Conservation (phyloP, 2,113 vertebrate genomes). For the Hepsetus odoe region DNA sequence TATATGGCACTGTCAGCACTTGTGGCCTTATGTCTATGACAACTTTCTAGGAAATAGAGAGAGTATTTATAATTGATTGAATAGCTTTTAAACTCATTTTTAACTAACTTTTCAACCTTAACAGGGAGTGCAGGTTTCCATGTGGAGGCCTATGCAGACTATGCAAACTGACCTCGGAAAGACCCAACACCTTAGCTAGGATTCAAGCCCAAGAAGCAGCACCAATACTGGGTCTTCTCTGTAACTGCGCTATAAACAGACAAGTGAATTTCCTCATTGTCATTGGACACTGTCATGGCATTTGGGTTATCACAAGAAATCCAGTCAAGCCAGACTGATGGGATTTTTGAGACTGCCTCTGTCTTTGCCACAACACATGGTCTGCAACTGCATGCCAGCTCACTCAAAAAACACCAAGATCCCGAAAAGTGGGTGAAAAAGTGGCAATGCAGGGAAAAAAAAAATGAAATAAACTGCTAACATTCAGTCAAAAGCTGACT, state of each 20-base stretch:
- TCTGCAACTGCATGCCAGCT: slow-evolving; percentile 8
- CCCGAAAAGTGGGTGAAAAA: slow-evolving; percentile 18
- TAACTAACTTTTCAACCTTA: no score
- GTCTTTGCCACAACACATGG: background rate
- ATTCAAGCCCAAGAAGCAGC: no score
- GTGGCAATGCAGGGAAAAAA: slow-evolving; percentile 26
- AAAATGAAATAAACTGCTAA: slow-evolving; percentile 14
- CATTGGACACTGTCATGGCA: background rate
- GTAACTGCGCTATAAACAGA: background rate
- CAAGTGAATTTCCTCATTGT: background rate
- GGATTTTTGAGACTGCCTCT: background rate
- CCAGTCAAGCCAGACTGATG: background rate
- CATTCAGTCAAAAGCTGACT: slow-evolving; percentile 25
- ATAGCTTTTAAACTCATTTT: no score
- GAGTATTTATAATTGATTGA: no score
- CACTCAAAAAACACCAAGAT: slow-evolving; percentile 11
- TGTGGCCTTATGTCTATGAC: no score
- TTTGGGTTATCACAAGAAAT: background rate
- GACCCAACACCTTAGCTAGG: no score
- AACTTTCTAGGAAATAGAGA: no score
- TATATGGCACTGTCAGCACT: no score
- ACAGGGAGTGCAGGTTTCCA: no score
- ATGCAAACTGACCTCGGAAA: no score
- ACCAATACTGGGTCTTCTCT: no score
- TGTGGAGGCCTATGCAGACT: no score